These are phyloP conservation scores for Drosophila ercepeae DNA, from an alignment of 1,140 invertebrate genomes.

Conservation along the genomic window DNA sequence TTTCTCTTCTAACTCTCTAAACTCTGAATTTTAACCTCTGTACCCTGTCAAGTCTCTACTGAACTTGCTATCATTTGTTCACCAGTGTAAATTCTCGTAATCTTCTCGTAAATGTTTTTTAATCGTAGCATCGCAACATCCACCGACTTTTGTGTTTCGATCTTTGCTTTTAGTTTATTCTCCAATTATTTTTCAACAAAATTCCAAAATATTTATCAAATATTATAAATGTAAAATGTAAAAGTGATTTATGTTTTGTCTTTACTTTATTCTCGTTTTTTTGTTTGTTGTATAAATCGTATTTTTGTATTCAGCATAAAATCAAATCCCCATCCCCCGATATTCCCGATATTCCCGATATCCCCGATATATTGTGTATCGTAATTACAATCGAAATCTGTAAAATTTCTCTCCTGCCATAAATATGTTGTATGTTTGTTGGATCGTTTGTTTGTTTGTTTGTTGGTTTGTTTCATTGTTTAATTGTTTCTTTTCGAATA, in stretches of 20 bases:
- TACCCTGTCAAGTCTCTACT: slow-evolving; percentile 10
- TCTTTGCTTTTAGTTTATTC: slow-evolving; percentile 9
- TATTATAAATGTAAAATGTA: slow-evolving; percentile 10
- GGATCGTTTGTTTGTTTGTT: slow-evolving; percentile 65
- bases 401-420: slow-evolving; percentile 61
- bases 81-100: slow-evolving; percentile 6
- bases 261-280: background rate
- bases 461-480: slow-evolving; percentile 49
- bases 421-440: slow-evolving; percentile 78
- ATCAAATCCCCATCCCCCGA: background rate
- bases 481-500: slow-evolving; percentile 28
- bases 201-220: slow-evolving; percentile 18
- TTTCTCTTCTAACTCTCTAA: slow-evolving; percentile 8
- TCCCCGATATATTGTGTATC: too few species aligned
- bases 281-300: slow-evolving; percentile 16
- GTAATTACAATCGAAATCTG: slow-evolving; percentile 41
- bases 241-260: slow-evolving; percentile 7
- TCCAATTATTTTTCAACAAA: slow-evolving; percentile 21
- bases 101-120: slow-evolving; percentile 19
- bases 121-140: slow-evolving; percentile 9
- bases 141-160: slow-evolving; percentile 2
- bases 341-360: too few species aligned
- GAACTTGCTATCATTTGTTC: slow-evolving; percentile 16
- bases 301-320: slow-evolving; percentile 39
- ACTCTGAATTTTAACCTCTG: slow-evolving; percentile 9